phyloP scores from a whole-genome alignment of 2,797 vertebrate species.

The Merluccius polli region DNA sequence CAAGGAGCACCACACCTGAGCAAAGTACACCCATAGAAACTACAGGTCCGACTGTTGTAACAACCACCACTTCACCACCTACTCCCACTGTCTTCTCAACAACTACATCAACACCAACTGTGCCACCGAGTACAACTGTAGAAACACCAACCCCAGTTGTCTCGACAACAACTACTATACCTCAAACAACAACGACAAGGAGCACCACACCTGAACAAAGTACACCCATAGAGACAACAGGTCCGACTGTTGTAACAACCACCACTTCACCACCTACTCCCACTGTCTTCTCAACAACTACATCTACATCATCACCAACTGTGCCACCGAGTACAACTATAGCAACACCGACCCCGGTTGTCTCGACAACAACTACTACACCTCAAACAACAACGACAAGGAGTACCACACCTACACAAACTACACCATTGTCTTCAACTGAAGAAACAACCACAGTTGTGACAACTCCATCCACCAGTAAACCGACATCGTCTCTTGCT shows the following conservation, averaged over 20 bases:
- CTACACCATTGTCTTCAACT: not conserved
- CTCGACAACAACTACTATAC: not conserved
- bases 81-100: not conserved
- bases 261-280: not conserved
- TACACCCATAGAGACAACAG: constrained; percentile 7
- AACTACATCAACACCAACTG: not conserved
- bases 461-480: too few relatives aligned
- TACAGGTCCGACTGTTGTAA: not conserved
- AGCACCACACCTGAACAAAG: not conserved
- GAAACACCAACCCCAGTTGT: not conserved
- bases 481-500: not conserved
- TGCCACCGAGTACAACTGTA: not conserved
- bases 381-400: not conserved
- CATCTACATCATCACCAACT: constrained; percentile 10
- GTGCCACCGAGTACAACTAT: not conserved
- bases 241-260: not conserved
- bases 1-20: not conserved
- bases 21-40: not conserved
- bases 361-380: not conserved
- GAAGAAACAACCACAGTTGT: not conserved
- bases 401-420: constrained; percentile 7
- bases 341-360: constrained; percentile 1
- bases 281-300: not conserved
- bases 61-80: not conserved
- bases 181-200: not conserved